Evolutionary conservation across 2,113 vertebrate species (phyloP).

Genomic region (Ramphastos sulfuratus): DNA sequence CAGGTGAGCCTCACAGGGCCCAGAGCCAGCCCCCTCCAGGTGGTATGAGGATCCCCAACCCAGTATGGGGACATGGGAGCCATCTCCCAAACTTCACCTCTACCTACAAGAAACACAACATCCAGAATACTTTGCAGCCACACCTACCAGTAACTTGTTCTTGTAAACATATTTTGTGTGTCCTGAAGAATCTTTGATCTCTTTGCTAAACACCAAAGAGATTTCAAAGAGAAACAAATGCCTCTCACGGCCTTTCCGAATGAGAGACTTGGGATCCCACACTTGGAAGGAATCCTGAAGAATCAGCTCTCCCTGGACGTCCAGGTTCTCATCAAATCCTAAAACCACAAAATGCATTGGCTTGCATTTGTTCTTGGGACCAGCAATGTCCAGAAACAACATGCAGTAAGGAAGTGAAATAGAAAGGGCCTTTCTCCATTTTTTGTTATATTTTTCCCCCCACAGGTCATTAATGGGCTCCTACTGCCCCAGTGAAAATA

Average conservation of each 20-base stretch:
- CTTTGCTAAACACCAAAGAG: slow-evolving; percentile 97
- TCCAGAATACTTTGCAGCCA: not conserved
- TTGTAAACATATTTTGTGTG: slow-evolving; percentile 99
- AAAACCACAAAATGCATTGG: slow-evolving; percentile 36
- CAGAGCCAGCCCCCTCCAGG: not conserved
- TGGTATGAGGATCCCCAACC: not conserved
- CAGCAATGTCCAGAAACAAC: not conserved
- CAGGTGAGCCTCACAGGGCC: not conserved
- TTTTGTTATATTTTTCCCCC: not conserved
- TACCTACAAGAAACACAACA: not conserved
- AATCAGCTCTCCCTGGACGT: slow-evolving; percentile 96
- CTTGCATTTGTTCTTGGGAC: not conserved
- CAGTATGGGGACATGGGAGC: not conserved
- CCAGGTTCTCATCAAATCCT: slow-evolving; percentile 98
- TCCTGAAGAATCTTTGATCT: slow-evolving; percentile 97
- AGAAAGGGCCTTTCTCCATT: not conserved
- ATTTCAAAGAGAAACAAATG: slow-evolving; percentile 99
- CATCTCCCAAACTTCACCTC: not conserved
- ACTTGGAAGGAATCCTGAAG: slow-evolving; percentile 99
- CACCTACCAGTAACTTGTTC: slow-evolving; percentile 94
- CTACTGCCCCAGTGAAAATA: not conserved
- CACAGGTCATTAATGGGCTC: not conserved
- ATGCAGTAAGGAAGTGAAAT: not conserved
- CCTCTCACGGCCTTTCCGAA: slow-evolving; percentile 95
- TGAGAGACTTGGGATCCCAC: slow-evolving; percentile 98